Percentiles rank a stretch among this genome's conserved stretches.
phyloP scores from a whole-genome alignment of 1,140 invertebrate genomes.

The Marisa cornuarietis region DNA sequence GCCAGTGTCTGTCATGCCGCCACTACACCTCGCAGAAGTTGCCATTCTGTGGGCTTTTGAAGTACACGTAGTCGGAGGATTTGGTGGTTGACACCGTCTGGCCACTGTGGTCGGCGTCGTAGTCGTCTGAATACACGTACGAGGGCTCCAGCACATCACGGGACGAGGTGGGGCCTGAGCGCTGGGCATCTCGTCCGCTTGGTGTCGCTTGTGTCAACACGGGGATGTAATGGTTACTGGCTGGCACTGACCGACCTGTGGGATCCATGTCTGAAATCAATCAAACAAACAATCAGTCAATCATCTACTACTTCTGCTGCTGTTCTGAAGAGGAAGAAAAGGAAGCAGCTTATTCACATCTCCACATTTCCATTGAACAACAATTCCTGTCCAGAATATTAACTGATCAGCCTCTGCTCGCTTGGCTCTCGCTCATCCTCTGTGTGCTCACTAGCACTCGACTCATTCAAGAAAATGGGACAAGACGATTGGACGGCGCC shows the following conservation, averaged over 20 bases:
- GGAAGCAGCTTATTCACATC: no score
- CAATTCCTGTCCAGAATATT: no score
- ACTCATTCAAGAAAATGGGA: no score
- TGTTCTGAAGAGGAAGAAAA: not conserved
- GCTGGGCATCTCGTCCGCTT: no score
- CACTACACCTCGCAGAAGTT: slow-evolving; percentile 5
- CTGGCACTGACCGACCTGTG: not conserved
- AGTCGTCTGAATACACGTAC: slow-evolving; percentile 26
- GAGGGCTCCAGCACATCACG: not conserved
- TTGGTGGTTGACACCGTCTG: slow-evolving; percentile 30
- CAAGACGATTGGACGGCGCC: no score
- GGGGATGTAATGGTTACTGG: slow-evolving; percentile 3
- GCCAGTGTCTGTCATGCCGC: not conserved
- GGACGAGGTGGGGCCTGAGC: not conserved
- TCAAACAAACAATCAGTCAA: no score
- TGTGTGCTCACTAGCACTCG: no score
- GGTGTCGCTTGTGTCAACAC: slow-evolving; percentile 15
- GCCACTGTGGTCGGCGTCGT: slow-evolving; percentile 31
- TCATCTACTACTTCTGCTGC: no score
- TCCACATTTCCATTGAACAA: no score
- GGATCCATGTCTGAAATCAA: slow-evolving; percentile 7
- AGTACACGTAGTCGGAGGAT: slow-evolving; percentile 34
- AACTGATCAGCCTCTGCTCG: no score
- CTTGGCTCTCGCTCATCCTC: no score
- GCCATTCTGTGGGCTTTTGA: slow-evolving; percentile 27